Base-by-base conservation (phyloP, 2,113 vertebrate genomes). In the Nothoprocta perdicaria region DNA sequence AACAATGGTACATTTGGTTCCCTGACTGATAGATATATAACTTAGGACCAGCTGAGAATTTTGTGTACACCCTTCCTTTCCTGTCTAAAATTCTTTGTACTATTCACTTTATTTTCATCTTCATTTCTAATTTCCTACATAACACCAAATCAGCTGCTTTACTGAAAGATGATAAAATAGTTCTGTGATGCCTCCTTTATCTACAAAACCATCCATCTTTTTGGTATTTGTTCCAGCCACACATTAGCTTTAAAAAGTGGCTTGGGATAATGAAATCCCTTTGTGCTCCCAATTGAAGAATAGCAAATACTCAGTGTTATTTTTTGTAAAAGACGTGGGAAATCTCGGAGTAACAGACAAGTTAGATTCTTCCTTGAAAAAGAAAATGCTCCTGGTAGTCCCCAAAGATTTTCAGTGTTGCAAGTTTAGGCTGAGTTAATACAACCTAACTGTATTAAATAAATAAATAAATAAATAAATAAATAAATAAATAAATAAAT, bases 1-100 rank as follows among this genome's bases (percentile, higher is more conserved):
- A 1, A 38, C 2, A 26, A 7, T 5, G 2, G 15, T 38, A 17
- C 5, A 8, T 38, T 38, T 38, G 35, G 35, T 38, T 8, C 35
- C 35, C 35, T 38, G 35, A 38, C 35, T 38, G 35, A 38, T 38
- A 38, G 8, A 38, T 8, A 38, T 38, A 38, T 38, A 38, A 38
- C 35, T 38, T 38, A 38, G 35, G 8, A 38, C 35, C 35, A 38
- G 35, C 35, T 38, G 35, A 38, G 35, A 38, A 38, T 38, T 38
- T 38, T 38, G 35, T 38, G 35, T 31, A 55, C 14, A 18, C 2
- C 14, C 5, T 35, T 35, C 4, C 67, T 63, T 68, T 50, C 26
- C 62, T 86, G 23, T 16, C 27, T 80, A 84, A 6, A 83, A 71
- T 60, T 33, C 9, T 7, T 40, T 55, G 3, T 35, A 52, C 8